phyloP scores from a whole-genome alignment of 1,140 invertebrate genomes.

The Ceratosolen solmsi region DNA sequence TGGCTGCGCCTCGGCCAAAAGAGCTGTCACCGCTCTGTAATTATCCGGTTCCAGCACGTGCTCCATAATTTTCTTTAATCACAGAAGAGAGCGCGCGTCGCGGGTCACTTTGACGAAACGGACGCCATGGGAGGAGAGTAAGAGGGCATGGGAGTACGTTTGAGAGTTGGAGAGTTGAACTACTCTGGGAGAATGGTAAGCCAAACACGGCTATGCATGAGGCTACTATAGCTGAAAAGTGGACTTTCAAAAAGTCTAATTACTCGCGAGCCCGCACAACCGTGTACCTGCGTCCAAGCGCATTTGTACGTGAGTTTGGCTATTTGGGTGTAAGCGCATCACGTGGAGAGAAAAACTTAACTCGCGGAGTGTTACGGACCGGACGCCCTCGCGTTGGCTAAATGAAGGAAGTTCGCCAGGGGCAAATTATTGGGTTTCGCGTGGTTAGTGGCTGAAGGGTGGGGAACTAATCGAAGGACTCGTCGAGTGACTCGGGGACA shows the following conservation, averaged over 20 bases:
- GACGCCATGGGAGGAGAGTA: neutral
- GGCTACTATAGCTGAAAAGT: constrained; percentile 13
- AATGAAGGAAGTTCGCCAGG: neutral
- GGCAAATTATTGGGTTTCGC: neutral
- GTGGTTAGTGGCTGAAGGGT: neutral
- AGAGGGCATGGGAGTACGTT: neutral
- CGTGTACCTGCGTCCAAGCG: neutral
- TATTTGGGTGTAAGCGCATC: neutral
- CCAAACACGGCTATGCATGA: neutral
- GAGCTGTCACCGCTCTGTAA: constrained; percentile 38
- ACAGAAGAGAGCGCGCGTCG: constrained; percentile 33
- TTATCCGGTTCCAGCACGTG: constrained; percentile 22
- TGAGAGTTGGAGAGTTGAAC: constrained; percentile 5
- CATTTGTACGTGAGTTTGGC: neutral
- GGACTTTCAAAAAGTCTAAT: constrained; percentile 36
- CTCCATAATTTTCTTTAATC: constrained; percentile 53
- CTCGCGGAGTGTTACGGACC: neutral
- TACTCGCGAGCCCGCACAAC: neutral
- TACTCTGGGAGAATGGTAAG: neutral
- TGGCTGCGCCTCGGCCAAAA: neutral
- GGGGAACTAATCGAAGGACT: neutral
- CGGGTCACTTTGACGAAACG: constrained; percentile 46
- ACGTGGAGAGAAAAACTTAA: neutral
- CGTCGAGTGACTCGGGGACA: neutral
- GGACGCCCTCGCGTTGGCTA: neutral